Percentiles rank a stretch among this genome's conserved stretches.
phyloP scores from a whole-genome alignment of 1,140 invertebrate genomes.

The Tribolium madens region DNA sequence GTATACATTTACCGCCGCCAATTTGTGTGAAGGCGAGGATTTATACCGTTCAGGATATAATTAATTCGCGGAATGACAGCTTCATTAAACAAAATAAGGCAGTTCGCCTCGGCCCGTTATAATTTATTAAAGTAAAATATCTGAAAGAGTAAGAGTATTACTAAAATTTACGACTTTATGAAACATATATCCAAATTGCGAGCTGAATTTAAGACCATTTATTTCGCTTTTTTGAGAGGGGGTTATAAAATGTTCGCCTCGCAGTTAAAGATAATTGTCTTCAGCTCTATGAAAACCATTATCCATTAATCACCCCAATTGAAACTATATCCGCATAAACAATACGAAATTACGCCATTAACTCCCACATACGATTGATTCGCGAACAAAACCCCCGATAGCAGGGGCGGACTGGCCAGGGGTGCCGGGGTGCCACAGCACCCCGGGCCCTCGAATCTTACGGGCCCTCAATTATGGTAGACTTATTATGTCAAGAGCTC shows the following conservation, averaged over 20 bases:
- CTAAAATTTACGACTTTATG: slow-evolving; percentile 49
- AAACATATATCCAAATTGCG: slow-evolving; percentile 54
- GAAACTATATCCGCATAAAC: background rate
- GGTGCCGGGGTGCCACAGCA: too few relatives aligned
- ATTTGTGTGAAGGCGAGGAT: slow-evolving; percentile 21
- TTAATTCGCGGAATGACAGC: slow-evolving; percentile 43
- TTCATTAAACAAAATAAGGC: slow-evolving; percentile 46
- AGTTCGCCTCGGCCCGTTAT: slow-evolving; percentile 21
- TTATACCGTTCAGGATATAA: slow-evolving; percentile 30
- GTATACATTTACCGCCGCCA: background rate
- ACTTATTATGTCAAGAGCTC: too few relatives aligned
- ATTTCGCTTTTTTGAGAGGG: slow-evolving; percentile 45
- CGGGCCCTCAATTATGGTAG: too few relatives aligned
- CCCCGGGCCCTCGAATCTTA: too few relatives aligned
- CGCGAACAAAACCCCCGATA: background rate
- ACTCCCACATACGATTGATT: background rate
- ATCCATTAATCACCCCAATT: slow-evolving; percentile 46
- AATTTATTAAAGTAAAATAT: slow-evolving; percentile 51
- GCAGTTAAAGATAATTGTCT: slow-evolving; percentile 54
- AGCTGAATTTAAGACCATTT: slow-evolving; percentile 48
- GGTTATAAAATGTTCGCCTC: slow-evolving; percentile 50
- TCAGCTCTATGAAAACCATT: slow-evolving; percentile 45
- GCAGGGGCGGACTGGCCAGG: too few relatives aligned
- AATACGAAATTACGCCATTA: slow-evolving; percentile 3
- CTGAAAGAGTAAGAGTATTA: slow-evolving; percentile 49